Percentiles rank a stretch among this genome's conserved stretches.
Conservation (phyloP, 2,797 vertebrate species). For the Propithecus perrieri region DNA sequence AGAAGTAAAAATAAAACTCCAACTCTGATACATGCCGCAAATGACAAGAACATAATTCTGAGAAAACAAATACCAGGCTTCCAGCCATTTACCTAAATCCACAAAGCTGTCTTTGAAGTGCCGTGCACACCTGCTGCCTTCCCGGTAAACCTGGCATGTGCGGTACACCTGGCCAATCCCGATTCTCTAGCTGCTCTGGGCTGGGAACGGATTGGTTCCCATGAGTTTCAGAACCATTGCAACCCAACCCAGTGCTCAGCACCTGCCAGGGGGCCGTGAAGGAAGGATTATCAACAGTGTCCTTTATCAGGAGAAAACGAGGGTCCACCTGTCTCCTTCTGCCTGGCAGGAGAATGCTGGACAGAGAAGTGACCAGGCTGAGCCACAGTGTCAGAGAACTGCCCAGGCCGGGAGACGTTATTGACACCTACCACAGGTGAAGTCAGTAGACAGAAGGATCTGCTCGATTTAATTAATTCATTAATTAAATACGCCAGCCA, state of each 20-base stretch:
- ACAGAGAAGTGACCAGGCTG: accelerated
- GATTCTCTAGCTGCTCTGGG: accelerated
- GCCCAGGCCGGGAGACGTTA: background rate
- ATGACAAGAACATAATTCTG: background rate
- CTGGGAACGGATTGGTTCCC: background rate
- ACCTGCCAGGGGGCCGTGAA: background rate
- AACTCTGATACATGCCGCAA: background rate
- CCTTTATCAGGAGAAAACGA: background rate
- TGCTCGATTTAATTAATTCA: accelerated
- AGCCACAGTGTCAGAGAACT: background rate
- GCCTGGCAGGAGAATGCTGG: background rate
- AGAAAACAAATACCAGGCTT: background rate
- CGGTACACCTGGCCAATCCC: background rate
- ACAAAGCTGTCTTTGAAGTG: accelerated
- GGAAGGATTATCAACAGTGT: background rate
- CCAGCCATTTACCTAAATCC: background rate
- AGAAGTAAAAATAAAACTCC: background rate
- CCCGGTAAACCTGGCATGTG: background rate
- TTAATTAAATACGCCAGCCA: background rate
- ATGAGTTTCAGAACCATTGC: accelerated
- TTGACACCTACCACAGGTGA: accelerated
- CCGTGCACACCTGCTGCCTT: accelerated
- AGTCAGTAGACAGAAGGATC: background rate
- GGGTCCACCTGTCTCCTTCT: background rate
- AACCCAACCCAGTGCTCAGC: no score